Conservation (phyloP, 2,888 invertebrate genomes). For the Lamellibrachia columna region DNA sequence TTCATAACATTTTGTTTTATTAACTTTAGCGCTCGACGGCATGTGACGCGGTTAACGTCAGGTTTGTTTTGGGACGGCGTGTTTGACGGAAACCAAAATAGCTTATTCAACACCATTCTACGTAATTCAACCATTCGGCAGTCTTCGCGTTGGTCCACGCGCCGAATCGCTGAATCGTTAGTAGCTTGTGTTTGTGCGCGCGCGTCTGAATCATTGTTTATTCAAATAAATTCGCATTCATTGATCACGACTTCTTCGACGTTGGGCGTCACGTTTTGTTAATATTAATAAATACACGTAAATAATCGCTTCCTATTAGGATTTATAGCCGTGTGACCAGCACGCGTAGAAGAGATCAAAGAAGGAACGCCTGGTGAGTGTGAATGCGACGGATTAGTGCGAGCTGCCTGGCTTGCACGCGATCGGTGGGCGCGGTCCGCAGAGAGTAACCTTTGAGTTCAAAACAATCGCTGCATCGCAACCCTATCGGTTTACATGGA, state of each 20-base stretch:
- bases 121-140: not conserved
- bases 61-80: not conserved
- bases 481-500: not conserved
- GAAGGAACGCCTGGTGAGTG: not conserved
- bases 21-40: too few relatives aligned
- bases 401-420: not conserved
- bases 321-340: not conserved
- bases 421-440: not conserved
- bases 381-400: not conserved
- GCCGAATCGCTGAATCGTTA: not conserved
- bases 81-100: not conserved
- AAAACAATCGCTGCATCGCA: not conserved
- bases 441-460: not conserved
- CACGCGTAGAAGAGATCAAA: not conserved
- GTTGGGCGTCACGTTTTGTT: not conserved
- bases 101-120: not conserved
- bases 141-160: not conserved
- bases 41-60: not conserved
- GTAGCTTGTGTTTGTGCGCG: not conserved
- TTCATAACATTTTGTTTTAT: too few relatives aligned
- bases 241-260: not conserved
- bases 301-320: not conserved
- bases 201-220: not conserved
- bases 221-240: not conserved
- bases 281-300: not conserved